Evolutionary conservation across 2,113 vertebrate species (phyloP), one percentile per base, ranked within the genome.

Genomic region (Clarias gariepinus): DNA sequence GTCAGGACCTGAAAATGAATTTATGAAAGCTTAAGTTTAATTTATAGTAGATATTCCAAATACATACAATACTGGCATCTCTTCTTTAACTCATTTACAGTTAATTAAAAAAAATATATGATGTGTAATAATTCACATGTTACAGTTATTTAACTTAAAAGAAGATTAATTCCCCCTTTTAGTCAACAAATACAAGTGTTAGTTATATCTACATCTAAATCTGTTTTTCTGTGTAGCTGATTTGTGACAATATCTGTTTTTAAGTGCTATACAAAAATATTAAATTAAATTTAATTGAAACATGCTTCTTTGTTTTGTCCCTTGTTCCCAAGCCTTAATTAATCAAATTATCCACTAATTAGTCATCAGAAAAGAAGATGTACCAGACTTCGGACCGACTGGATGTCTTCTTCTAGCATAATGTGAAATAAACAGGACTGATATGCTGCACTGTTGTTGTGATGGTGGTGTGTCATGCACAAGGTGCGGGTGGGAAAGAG

Each of bases 401-500:
- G n/a, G n/a, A 61, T 55, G 2, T n/a, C 7, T 10, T 74, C 57
- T 73, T 73, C 41, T 25, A 53, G n/a, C 4, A 57, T 57, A 77
- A 80, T 80, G 55, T 61, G 19, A 23, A 36, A 61, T 61, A 21
- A 68, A 6, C 1, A 33, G 15, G 9, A 10, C 47, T 68, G 61
- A 68, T 13, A 12, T 61, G 2, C 3, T 61, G 55, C 33, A 4
- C 3, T 61, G 55, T 58, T 60, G 57, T 80, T 86, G 57, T 82
- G 18, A 84, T 83, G 33, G 87, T 79, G 81, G 86, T 80, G 85
- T 53, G 19, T 84, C 58, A 36, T 74, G 33, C 36, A 55, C 66
- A 63, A 78, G 79, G 64, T 87, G 83, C 77, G 25, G 64, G 74
- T 83, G 85, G 10, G 83, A 47, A 74, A 87, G 63, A 77, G 73